A percentile compares a stretch with the other conserved stretches of the same genome.
These are phyloP conservation scores for Strigamia maritima DNA, from an alignment of 2,888 invertebrate species.

Conservation along the genomic window DNA sequence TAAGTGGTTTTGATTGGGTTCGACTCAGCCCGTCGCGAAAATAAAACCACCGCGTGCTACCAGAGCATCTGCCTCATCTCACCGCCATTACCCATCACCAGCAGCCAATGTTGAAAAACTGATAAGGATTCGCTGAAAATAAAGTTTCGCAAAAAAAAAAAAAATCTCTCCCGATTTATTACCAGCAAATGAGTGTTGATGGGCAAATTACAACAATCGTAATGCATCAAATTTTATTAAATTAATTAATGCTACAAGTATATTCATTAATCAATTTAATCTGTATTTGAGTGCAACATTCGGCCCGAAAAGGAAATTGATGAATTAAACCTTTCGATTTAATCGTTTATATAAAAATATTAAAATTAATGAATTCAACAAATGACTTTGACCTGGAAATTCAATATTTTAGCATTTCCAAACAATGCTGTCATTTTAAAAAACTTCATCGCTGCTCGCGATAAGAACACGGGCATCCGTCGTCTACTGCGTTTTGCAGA, in stretches of 20 bases:
- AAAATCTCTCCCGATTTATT: background rate
- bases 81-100: conserved; percentile 18
- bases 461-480: conserved; percentile 22
- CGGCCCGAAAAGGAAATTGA: background rate
- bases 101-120: conserved; percentile 28
- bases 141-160: background rate
- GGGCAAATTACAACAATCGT: conserved; percentile 30
- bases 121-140: conserved; percentile 28
- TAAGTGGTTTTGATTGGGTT: conserved; percentile 34
- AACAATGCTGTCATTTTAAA: background rate
- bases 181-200: conserved; percentile 30
- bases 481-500: conserved; percentile 17
- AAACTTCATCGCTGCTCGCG: background rate
- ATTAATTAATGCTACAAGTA: background rate
- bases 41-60: conserved; percentile 34
- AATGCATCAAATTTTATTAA: conserved; percentile 21
- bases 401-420: background rate
- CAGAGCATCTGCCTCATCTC: conserved; percentile 33
- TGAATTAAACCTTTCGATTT: background rate
- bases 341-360: too few species aligned
- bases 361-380: background rate
- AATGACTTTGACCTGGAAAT: background rate
- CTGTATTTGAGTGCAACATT: background rate
- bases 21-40: conserved; percentile 28
- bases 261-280: conserved; percentile 8